Percentiles rank a stretch among this genome's conserved stretches.
Conservation (phyloP, 2,888 invertebrate species). For the Thyatira batis region DNA sequence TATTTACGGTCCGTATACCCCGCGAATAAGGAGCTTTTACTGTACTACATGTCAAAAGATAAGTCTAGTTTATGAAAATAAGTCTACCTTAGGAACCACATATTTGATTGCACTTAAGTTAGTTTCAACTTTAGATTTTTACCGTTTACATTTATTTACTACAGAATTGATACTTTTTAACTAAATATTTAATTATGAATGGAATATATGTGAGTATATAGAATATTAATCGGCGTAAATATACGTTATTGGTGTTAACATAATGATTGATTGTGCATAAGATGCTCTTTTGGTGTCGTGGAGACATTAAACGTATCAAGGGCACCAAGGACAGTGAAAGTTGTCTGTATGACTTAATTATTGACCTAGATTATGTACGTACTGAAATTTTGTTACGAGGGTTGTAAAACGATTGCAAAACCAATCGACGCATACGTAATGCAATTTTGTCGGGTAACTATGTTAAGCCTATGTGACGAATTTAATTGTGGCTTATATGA, state of each 20-base stretch:
- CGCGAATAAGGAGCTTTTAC: no score
- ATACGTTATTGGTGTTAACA: not conserved
- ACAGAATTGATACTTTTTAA: no score
- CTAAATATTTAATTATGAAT: no score
- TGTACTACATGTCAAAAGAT: no score
- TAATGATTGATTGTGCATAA: not conserved
- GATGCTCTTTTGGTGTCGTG: not conserved
- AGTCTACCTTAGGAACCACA: no score
- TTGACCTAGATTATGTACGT: slow-evolving; percentile 41
- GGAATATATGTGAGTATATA: no score
- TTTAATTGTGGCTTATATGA: not conserved
- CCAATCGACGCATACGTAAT: slow-evolving; percentile 17
- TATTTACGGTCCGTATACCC: no score
- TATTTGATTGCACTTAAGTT: no score
- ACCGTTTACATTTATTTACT: no score
- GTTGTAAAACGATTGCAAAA: slow-evolving; percentile 33
- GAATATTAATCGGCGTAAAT: not conserved
- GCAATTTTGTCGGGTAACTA: slow-evolving; percentile 1
- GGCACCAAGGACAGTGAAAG: slow-evolving; percentile 55
- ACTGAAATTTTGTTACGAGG: slow-evolving; percentile 16
- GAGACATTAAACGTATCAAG: slow-evolving; percentile 26
- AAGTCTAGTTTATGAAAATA: no score
- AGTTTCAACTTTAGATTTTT: no score
- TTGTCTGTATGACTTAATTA: slow-evolving; percentile 32
- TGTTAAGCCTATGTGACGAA: not conserved